Conservation (phyloP, 2,888 invertebrate species). For the Brachyopa scutellaris region DNA sequence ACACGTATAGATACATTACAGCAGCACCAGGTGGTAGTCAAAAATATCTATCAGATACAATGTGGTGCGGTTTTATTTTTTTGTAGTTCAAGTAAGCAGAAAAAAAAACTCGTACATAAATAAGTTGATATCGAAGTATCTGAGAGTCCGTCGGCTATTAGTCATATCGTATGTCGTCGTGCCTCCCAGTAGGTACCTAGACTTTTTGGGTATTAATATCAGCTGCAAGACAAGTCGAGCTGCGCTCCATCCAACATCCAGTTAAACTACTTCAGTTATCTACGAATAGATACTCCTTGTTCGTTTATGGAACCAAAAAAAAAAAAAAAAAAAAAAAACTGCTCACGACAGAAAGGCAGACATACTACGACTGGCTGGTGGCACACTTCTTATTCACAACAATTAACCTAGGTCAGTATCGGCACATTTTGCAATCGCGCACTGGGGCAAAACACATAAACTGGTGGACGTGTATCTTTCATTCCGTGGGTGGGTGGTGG, state of each 20-base stretch:
- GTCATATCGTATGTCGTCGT: constrained; percentile 42
- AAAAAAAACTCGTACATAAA: constrained; percentile 27
- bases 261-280: constrained; percentile 33
- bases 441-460: neutral
- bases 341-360: neutral
- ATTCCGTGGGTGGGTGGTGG: constrained; percentile 10
- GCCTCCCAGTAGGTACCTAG: constrained; percentile 54
- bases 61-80: constrained; percentile 9
- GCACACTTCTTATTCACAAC: constrained; percentile 45
- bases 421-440: constrained; percentile 37
- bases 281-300: no score
- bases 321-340: constrained; percentile 22
- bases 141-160: constrained; percentile 35
- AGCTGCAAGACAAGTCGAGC: constrained; percentile 38
- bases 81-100: neutral
- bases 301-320: neutral
- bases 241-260: no score
- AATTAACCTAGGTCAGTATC: constrained; percentile 69
- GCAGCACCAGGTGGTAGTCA: constrained; percentile 63
- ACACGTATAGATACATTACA: constrained; percentile 46
- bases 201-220: constrained; percentile 61
- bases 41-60: constrained; percentile 52
- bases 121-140: constrained; percentile 6
- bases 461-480: neutral
- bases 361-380: neutral